Conservation (phyloP, 2,888 invertebrate genomes). For the Beris morrisii region DNA sequence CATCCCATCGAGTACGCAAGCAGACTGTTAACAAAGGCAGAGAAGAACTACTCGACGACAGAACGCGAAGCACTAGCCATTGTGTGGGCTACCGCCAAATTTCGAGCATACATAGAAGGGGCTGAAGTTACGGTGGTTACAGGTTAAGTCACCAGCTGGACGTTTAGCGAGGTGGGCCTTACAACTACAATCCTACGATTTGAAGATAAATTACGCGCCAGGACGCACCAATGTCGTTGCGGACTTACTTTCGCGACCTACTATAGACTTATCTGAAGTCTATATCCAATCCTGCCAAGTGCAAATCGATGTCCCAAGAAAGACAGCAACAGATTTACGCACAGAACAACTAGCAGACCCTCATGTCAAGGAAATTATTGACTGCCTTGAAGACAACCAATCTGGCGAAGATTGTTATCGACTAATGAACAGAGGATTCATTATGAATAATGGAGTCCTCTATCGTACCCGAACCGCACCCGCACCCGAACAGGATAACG, state of each 20-base stretch:
- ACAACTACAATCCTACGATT: neutral
- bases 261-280: neutral
- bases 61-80: constrained; percentile 50
- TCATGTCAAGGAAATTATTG: neutral
- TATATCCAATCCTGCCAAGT: neutral
- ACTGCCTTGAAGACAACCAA: neutral
- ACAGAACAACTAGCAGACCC: neutral
- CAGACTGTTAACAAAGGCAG: constrained; percentile 43
- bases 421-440: neutral
- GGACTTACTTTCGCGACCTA: neutral
- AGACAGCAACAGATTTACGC: neutral
- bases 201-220: neutral
- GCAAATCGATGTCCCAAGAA: neutral
- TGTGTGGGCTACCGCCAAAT: constrained; percentile 49
- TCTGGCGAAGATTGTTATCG: neutral
- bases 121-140: constrained; percentile 3
- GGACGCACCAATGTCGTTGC: neutral
- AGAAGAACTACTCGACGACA: constrained; percentile 38
- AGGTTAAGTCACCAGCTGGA: neutral
- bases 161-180: neutral
- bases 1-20: constrained; percentile 44
- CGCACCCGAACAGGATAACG: neutral
- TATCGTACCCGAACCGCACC: neutral
- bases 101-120: constrained; percentile 54
- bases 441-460: neutral